These are phyloP conservation scores for Nomada fabriciana DNA, from an alignment of 2,888 invertebrate species.

Conservation along the genomic window DNA sequence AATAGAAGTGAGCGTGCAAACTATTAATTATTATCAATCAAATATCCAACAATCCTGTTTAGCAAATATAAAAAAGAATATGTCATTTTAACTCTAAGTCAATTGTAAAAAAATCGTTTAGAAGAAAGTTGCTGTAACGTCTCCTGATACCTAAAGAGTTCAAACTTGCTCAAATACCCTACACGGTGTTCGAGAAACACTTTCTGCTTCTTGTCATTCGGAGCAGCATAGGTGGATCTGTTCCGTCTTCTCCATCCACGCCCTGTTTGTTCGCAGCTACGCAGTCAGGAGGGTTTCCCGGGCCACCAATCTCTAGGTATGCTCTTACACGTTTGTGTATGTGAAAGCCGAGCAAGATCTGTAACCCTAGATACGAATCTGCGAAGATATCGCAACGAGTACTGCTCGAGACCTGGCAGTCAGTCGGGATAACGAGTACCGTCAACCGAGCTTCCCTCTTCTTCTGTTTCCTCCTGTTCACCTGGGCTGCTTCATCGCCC, in stretches of 20 bases:
- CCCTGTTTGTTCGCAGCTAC: constrained; percentile 31
- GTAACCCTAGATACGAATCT: constrained; percentile 74
- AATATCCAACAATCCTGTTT: too few species aligned
- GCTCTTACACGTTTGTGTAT: constrained; percentile 1
- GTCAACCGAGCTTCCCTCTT: constrained; percentile 60
- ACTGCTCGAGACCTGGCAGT: constrained; percentile 68
- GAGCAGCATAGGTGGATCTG: not conserved
- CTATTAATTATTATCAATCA: too few species aligned
- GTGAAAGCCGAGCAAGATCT: constrained; percentile 60
- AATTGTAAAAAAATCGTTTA: too few species aligned
- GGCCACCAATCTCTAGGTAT: constrained; percentile 30
- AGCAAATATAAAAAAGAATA: too few species aligned
- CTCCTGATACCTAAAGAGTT: not conserved
- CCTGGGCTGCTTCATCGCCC: not conserved
- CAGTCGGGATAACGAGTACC: constrained; percentile 73
- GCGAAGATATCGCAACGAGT: constrained; percentile 70
- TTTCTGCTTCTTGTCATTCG: constrained; percentile 52
- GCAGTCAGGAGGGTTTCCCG: constrained; percentile 58
- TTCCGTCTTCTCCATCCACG: constrained; percentile 27
- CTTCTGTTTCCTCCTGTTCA: not conserved
- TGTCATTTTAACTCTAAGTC: too few species aligned
- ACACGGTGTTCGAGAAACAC: not conserved
- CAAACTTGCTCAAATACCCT: not conserved
- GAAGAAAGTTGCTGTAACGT: not conserved
- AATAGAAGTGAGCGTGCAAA: too few species aligned